Evolutionary conservation across 2,113 vertebrate species (phyloP), one percentile per base, ranked within the genome.

Genomic region (Cricetomys ansorgei): DNA sequence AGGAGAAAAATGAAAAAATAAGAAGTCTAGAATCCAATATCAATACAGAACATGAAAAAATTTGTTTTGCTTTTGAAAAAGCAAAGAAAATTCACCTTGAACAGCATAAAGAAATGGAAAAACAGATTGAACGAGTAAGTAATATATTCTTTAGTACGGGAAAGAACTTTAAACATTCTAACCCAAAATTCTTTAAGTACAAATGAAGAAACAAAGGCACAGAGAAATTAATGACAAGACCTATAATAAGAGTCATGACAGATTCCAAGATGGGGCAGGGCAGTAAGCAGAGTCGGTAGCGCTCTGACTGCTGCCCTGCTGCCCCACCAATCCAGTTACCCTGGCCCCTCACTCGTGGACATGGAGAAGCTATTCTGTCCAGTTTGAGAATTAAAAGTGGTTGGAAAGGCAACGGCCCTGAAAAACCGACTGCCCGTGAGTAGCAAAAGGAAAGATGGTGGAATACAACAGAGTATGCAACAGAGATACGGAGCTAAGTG

Each of bases 111-210:
- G 99, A 99, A 89, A 99, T 99, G 97, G 98, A 99, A 98, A 99
- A 99, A 91, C 98, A 98, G 96, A 98, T 99, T 94, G 98, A 99
- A 97, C 97, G 99, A 98, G 99, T 99, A 98, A 99, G 98, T 88
- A 75, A 89, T 80, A 5, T n/a, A 69, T 88, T 57, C 17, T 25
- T 94, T 97, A 83, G 25, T 96, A 34, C 37, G 77, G 69, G 93
- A 89, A 92, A 76, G 87, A 90, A 96, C 34, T 25, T 94, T 72
- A 70, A 96, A 64, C 23, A 67, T 73, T 87, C 5, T 89, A 94
- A 48, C 15, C 13, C 29, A 79, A 19, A 70, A 69, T 92, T 85
- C 15, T 91, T 94, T 77, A 72, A 69, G 80, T 97, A 34, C 88
- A 72, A 25, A 67, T 75, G 9, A 97, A 57, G 23, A 97, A 80